Conservation (phyloP, 53 echinoderm and acorn worm genomes). For the Pentamera pediparva region DNA sequence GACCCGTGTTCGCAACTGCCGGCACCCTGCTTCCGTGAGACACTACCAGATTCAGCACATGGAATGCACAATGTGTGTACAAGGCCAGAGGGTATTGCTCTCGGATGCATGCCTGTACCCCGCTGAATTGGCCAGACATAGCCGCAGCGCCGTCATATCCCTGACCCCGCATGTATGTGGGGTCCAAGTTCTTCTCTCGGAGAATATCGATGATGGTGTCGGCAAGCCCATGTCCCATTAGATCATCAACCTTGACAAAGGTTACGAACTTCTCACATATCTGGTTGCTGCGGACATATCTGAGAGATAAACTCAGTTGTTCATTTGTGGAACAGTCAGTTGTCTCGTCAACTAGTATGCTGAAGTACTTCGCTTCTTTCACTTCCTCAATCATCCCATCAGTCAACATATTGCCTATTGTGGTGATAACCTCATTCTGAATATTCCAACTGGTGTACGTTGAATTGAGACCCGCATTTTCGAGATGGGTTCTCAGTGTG, state of each 20-base stretch:
- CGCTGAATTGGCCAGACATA: background rate
- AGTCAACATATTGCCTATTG: background rate
- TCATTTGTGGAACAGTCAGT: background rate
- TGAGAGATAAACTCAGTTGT: background rate
- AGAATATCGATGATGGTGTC: background rate
- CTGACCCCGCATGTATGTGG: background rate
- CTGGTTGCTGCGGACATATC: background rate
- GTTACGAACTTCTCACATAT: background rate
- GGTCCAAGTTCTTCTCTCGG: background rate
- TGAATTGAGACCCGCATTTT: background rate
- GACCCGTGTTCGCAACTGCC: background rate
- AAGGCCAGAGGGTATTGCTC: background rate
- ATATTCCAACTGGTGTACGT: constrained; percentile 1
- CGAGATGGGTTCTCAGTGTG: background rate
- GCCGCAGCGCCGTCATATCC: background rate
- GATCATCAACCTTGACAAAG: background rate
- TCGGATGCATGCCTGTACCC: background rate
- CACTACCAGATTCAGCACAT: background rate
- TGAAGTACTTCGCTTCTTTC: background rate
- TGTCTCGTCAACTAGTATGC: background rate
- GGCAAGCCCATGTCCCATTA: background rate
- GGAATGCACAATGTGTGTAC: background rate
- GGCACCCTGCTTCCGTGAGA: background rate
- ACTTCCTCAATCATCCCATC: background rate
- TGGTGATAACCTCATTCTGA: background rate